These are phyloP conservation scores for Adelges cooleyi DNA, from an alignment of 1,140 invertebrate genomes.

Conservation along the genomic window DNA sequence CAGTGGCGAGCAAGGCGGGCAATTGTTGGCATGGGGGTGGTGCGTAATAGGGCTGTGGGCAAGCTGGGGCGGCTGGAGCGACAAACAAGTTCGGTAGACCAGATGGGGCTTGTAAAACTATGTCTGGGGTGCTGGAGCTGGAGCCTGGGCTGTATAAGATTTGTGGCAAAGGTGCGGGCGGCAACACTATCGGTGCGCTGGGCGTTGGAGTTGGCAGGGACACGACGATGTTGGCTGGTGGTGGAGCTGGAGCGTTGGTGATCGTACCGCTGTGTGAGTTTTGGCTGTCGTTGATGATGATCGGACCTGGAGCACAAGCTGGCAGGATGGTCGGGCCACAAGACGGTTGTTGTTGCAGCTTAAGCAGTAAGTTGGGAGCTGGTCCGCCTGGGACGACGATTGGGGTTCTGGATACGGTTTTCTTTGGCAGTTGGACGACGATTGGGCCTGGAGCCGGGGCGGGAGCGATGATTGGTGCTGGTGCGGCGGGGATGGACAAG, in stretches of 20 bases:
- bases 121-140: no score
- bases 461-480: not conserved
- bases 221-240: not conserved
- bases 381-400: not conserved
- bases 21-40: no score
- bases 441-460: not conserved
- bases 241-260: not conserved
- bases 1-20: no score
- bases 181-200: not conserved
- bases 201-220: not conserved
- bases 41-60: no score
- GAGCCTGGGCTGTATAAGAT: not conserved
- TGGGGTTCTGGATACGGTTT: not conserved
- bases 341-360: not conserved
- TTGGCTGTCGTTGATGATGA: not conserved
- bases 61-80: no score
- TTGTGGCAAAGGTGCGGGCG: not conserved
- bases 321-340: not conserved
- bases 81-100: no score
- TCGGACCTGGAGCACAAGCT: not conserved
- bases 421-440: not conserved
- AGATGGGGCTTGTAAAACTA: no score
- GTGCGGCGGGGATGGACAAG: not conserved
- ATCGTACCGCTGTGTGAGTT: not conserved
- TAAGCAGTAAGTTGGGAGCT: not conserved